Evolutionary conservation across 2,888 invertebrate genomes (phyloP).

Genomic region (Chironomus tentans): DNA sequence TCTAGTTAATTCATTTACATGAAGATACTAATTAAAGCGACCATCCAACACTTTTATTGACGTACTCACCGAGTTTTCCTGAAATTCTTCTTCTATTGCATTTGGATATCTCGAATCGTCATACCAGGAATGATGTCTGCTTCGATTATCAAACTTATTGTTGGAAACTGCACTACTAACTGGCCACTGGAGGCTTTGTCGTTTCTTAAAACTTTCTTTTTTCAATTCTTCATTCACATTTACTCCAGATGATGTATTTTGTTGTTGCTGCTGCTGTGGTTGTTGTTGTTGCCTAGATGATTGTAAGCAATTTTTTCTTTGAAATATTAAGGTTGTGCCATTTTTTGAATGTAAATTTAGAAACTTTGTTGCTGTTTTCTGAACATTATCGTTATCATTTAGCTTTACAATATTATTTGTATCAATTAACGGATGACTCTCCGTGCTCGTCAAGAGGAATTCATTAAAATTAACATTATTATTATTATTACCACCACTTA

Average conservation of each 20-base stretch:
- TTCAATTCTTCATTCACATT: conserved; percentile 23
- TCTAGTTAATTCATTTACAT: too few species aligned
- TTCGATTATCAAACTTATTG: background rate
- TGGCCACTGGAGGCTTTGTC: conserved; percentile 8
- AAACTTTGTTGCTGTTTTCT: conserved; percentile 26
- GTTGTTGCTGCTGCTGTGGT: conserved; percentile 26
- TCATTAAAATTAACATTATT: background rate
- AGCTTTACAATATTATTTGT: background rate
- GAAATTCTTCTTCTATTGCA: conserved; percentile 16
- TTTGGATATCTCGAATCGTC: background rate
- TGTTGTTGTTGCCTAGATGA: conserved; percentile 24
- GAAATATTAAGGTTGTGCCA: conserved; percentile 22
- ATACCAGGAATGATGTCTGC: conserved; percentile 12
- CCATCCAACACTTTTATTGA: too few species aligned
- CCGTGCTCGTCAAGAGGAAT: background rate
- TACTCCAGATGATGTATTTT: background rate
- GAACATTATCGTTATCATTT: conserved; percentile 28
- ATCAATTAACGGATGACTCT: conserved; percentile 15
- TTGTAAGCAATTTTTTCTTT: conserved; percentile 24
- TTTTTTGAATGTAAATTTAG: conserved; percentile 17
- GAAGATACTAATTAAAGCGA: too few species aligned
- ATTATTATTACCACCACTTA: conserved; percentile 23
- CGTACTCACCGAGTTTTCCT: background rate
- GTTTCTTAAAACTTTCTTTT: conserved; percentile 24
- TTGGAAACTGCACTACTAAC: background rate